Conservation (phyloP, 2,888 invertebrate genomes). For the Spilarctia lutea region DNA sequence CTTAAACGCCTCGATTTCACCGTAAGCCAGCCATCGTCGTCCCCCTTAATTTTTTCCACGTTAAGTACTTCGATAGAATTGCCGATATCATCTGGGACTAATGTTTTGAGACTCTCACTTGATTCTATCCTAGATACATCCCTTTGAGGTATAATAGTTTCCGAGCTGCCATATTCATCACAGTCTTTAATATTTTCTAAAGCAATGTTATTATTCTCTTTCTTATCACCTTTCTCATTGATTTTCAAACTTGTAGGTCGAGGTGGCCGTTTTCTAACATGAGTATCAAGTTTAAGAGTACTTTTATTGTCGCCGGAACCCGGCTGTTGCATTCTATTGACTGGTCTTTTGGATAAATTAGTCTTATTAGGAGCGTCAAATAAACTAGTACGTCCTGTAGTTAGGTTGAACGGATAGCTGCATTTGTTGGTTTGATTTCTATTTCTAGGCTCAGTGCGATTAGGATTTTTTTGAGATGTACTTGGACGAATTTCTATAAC, state of each 20-base stretch:
- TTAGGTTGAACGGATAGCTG: slow-evolving; percentile 84
- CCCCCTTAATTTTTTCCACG: slow-evolving; percentile 70
- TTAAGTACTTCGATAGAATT: slow-evolving; percentile 84
- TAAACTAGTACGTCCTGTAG: slow-evolving; percentile 79
- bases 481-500: slow-evolving; percentile 78
- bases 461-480: slow-evolving; percentile 61
- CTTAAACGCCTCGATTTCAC: slow-evolving; percentile 91
- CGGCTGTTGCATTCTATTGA: slow-evolving; percentile 61
- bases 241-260: slow-evolving; percentile 73
- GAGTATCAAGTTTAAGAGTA: slow-evolving; percentile 63
- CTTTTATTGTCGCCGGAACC: slow-evolving; percentile 72
- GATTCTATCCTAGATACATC: slow-evolving; percentile 82
- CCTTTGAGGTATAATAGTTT: slow-evolving; percentile 83
- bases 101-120: slow-evolving; percentile 81
- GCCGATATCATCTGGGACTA: slow-evolving; percentile 79
- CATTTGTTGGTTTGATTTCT: slow-evolving; percentile 76
- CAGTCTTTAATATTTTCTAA: slow-evolving; percentile 73
- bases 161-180: slow-evolving; percentile 85
- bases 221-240: slow-evolving; percentile 70
- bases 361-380: slow-evolving; percentile 72
- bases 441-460: slow-evolving; percentile 66
- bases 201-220: slow-evolving; percentile 58
- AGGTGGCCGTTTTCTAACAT: slow-evolving; percentile 67
- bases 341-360: slow-evolving; percentile 52
- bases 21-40: slow-evolving; percentile 95